These are phyloP conservation scores for Dermolepida albohirtum DNA, from an alignment of 2,888 invertebrate genomes.

Conservation along the genomic window DNA sequence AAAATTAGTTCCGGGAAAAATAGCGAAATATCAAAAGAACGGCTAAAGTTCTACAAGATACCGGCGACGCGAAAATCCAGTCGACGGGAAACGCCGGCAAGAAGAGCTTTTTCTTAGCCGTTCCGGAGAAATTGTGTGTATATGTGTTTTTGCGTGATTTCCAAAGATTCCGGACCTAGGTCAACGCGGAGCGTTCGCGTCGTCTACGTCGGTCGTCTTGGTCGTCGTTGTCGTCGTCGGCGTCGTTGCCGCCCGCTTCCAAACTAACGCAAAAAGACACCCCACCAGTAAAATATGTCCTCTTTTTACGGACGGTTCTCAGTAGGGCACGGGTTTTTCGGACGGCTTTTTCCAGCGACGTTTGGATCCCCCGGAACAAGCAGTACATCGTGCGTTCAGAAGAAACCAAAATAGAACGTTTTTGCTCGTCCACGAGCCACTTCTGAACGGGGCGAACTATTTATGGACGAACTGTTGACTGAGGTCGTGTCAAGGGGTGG, in stretches of 20 bases:
- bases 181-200: background rate
- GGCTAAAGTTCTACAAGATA: too few species aligned
- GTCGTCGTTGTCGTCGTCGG: background rate
- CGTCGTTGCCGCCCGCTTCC: background rate
- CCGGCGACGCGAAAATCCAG: too few species aligned
- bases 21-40: too few species aligned
- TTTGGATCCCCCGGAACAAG: conserved; percentile 9
- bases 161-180: conserved; percentile 21
- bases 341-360: conserved; percentile 4
- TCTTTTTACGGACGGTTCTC: conserved; percentile 21
- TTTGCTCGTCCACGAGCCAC: conserved; percentile 32
- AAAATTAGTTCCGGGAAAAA: too few species aligned
- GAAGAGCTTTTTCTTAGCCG: too few species aligned
- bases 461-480: conserved; percentile 25
- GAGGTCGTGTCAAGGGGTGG: conserved; percentile 8
- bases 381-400: conserved; percentile 22
- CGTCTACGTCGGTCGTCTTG: background rate
- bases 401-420: conserved; percentile 48
- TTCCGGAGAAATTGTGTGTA: too few species aligned
- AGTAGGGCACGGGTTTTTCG: conserved; percentile 26
- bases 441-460: conserved; percentile 9
- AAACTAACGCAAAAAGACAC: conserved; percentile 9
- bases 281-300: conserved; percentile 35
- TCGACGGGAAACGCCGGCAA: too few species aligned
- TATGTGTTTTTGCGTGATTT: conserved; percentile 20